These are phyloP conservation scores for Oedothorax gibbosus DNA, from an alignment of 1,140 invertebrate species.

Conservation along the genomic window DNA sequence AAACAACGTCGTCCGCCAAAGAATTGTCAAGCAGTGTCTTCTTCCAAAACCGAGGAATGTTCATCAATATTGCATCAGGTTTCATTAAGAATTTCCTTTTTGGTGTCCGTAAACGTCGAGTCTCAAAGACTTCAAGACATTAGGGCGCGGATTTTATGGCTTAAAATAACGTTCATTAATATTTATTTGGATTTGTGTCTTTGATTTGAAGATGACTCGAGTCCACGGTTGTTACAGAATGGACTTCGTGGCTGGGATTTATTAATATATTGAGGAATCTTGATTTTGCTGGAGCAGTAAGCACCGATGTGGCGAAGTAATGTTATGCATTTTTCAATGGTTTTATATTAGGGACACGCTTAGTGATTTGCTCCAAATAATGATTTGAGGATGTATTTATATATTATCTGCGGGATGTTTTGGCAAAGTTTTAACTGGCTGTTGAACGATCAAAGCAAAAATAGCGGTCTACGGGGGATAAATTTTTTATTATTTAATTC, in stretches of 20 bases:
- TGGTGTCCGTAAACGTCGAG: neutral
- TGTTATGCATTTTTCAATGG: conserved; percentile 31
- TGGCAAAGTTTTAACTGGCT: too few relatives aligned
- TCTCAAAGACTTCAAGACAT: neutral
- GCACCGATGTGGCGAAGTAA: neutral
- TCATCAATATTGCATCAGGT: conserved; percentile 26
- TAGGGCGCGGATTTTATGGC: neutral
- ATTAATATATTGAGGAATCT: conserved; percentile 2
- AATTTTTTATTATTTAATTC: too few relatives aligned
- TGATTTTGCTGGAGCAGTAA: neutral
- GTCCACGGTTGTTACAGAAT: conserved; percentile 6
- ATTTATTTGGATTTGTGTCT: conserved; percentile 32
- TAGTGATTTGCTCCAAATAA: too few relatives aligned
- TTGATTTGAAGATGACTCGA: conserved; percentile 30
- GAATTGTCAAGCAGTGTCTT: neutral
- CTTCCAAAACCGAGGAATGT: conserved; percentile 6
- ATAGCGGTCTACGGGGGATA: too few relatives aligned
- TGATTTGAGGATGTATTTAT: too few relatives aligned
- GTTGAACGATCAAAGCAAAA: too few relatives aligned
- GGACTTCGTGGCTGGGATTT: conserved; percentile 14
- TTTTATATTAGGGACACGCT: too few relatives aligned
- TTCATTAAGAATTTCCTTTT: conserved; percentile 40
- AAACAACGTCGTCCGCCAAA: neutral
- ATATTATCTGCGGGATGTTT: too few relatives aligned
- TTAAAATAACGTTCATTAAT: conserved; percentile 49